Percentiles rank a stretch among this genome's conserved stretches.
These are phyloP conservation scores for Clarias gariepinus DNA, from an alignment of 2,113 vertebrate species.

Conservation along the genomic window DNA sequence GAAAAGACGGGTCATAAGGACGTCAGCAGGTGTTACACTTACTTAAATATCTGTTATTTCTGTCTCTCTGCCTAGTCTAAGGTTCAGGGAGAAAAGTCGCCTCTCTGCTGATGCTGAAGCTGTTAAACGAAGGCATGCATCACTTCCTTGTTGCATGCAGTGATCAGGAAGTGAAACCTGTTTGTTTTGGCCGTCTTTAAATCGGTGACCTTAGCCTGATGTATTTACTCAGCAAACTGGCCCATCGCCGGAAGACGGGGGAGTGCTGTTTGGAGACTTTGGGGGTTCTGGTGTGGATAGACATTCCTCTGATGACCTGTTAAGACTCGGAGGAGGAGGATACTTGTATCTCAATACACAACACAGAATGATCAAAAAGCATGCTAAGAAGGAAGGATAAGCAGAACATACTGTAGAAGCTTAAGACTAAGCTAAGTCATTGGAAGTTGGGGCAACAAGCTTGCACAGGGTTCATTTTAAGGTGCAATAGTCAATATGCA, in stretches of 20 bases:
- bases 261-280: conserved; percentile 11
- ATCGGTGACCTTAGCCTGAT: conserved; percentile 56
- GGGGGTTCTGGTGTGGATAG: conserved; percentile 19
- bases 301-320: conserved; percentile 30
- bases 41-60: background rate
- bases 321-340: background rate
- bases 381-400: background rate
- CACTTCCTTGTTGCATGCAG: conserved; percentile 44
- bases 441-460: background rate
- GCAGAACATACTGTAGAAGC: background rate
- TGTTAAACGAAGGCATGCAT: conserved; percentile 25
- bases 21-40: background rate
- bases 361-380: background rate
- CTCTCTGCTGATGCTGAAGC: conserved; percentile 2
- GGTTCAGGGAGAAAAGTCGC: background rate
- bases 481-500: background rate
- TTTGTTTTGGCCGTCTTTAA: conserved; percentile 73
- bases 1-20: background rate
- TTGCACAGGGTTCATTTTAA: background rate
- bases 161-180: conserved; percentile 61
- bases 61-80: background rate
- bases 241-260: conserved; percentile 34
- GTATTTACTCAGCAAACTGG: conserved; percentile 67
- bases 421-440: background rate
- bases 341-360: background rate